A percentile compares a stretch with the other conserved stretches of the same genome.
Conservation (phyloP, 1,140 invertebrate species). For the Pararge aegeria region DNA sequence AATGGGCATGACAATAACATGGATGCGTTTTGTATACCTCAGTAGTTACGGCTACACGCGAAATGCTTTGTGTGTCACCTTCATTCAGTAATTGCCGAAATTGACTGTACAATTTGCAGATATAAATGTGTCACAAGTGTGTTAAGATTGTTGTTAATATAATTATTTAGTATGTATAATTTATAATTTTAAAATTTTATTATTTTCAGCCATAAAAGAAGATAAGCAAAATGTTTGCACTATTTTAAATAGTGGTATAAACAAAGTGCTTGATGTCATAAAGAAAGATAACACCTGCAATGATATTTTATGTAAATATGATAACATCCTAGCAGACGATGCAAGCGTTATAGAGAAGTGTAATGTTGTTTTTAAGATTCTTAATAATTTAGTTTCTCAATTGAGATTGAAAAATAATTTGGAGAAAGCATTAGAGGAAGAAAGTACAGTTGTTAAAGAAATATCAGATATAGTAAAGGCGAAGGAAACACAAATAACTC, state of each 20-base stretch:
- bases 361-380: slow-evolving; percentile 34
- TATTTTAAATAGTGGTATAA: slow-evolving; percentile 28
- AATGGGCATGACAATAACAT: no score
- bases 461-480: slow-evolving; percentile 26
- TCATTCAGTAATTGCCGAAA: no score
- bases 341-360: slow-evolving; percentile 22
- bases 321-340: slow-evolving; percentile 12
- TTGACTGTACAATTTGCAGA: no score
- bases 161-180: slow-evolving; percentile 14
- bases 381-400: slow-evolving; percentile 30
- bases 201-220: slow-evolving; percentile 27
- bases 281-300: slow-evolving; percentile 25
- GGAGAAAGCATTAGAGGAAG: slow-evolving; percentile 33
- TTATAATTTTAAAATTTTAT: slow-evolving; percentile 10
- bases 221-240: slow-evolving; percentile 18
- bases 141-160: no score
- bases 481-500: slow-evolving; percentile 31
- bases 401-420: slow-evolving; percentile 27
- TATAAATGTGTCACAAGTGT: no score
- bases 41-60: no score
- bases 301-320: slow-evolving; percentile 30
- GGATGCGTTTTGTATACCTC: no score
- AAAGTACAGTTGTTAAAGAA: slow-evolving; percentile 27
- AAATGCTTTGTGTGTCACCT: no score
- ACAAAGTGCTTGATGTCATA: slow-evolving; percentile 29